Percentiles rank a stretch among this genome's conserved stretches.
Conservation (phyloP, 2,888 invertebrate genomes). For the Pecten maximus region DNA sequence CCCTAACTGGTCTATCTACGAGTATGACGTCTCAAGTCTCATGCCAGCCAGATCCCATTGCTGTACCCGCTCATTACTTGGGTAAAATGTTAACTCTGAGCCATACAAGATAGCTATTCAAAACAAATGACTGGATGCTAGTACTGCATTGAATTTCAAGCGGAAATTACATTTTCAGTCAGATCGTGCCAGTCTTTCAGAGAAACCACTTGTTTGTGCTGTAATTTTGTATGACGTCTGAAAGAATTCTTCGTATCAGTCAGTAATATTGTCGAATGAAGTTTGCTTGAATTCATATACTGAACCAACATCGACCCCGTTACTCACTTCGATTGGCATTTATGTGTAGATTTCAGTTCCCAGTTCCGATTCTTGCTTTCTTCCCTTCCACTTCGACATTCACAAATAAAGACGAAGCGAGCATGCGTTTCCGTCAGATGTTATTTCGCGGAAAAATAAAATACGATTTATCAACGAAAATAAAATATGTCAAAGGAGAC, state of each 20-base stretch:
- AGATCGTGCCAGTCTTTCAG: not conserved
- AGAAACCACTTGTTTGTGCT: slow-evolving; percentile 1
- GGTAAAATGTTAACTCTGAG: too few species aligned
- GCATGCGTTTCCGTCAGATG: slow-evolving; percentile 46
- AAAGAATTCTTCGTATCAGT: not conserved
- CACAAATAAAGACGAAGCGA: slow-evolving; percentile 55
- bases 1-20: too few species aligned
- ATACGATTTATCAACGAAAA: not conserved
- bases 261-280: not conserved
- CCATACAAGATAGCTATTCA: not conserved
- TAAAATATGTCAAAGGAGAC: not conserved
- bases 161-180: not conserved
- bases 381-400: slow-evolving; percentile 50
- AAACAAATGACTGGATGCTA: not conserved
- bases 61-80: not conserved
- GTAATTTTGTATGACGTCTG: slow-evolving; percentile 23
- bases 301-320: not conserved
- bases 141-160: too few species aligned
- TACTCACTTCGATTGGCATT: slow-evolving; percentile 35
- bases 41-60: too few species aligned
- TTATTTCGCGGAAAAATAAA: slow-evolving; percentile 44
- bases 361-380: slow-evolving; percentile 38
- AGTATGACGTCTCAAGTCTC: too few species aligned
- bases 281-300: not conserved
- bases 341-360: slow-evolving; percentile 26